Percentiles rank a stretch among this genome's conserved stretches.
These are phyloP conservation scores for Anoplolepis gracilipes DNA, from an alignment of 1,140 invertebrate species.

Conservation along the genomic window DNA sequence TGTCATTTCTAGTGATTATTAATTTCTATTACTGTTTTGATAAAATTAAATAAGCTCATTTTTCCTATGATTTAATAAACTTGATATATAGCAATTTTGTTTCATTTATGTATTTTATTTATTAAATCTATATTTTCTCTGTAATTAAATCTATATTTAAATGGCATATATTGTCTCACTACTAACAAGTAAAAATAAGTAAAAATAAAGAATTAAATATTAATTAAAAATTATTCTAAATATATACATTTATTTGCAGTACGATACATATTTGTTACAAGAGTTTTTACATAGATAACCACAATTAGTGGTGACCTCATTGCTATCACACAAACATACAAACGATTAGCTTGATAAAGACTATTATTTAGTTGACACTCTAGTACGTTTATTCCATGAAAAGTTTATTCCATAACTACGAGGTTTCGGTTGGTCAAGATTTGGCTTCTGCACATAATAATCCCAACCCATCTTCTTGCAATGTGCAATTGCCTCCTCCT, in stretches of 20 bases:
- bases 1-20: no score
- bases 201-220: background rate
- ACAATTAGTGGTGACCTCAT: background rate
- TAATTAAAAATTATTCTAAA: slow-evolving; percentile 6
- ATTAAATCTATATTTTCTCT: no score
- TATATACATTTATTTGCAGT: slow-evolving; percentile 77
- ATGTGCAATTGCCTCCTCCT: slow-evolving; percentile 95
- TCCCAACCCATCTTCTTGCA: slow-evolving; percentile 98
- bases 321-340: background rate
- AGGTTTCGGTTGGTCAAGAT: slow-evolving; percentile 87
- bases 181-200: no score
- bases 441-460: slow-evolving; percentile 92
- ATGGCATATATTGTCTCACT: no score
- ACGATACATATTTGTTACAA: slow-evolving; percentile 78
- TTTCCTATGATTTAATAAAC: no score
- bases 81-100: no score
- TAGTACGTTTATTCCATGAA: slow-evolving; percentile 97
- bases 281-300: background rate
- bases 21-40: no score
- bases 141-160: no score
- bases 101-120: no score
- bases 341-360: background rate
- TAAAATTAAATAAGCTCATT: no score
- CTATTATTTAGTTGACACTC: slow-evolving; percentile 96
- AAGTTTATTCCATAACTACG: slow-evolving; percentile 98